These are phyloP conservation scores for Eptatretus atami DNA, from an alignment of 2,797 vertebrate species.

Conservation along the genomic window DNA sequence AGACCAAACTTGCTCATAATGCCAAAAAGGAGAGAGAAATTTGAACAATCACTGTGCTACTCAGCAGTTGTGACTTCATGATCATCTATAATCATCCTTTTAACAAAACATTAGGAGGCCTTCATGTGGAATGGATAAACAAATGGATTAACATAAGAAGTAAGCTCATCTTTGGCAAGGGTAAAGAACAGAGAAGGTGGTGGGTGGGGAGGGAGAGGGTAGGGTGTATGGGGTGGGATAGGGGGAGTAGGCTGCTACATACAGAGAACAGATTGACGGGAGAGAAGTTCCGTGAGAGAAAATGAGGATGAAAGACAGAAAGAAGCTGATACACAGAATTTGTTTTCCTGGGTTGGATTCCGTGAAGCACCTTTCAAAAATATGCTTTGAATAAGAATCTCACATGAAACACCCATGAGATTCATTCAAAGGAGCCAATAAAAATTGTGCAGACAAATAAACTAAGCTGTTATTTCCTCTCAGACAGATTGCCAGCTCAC, in stretches of 20 bases:
- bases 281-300: no score
- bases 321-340: no score
- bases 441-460: no score
- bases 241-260: not conserved
- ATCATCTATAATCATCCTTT: not conserved
- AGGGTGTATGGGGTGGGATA: not conserved
- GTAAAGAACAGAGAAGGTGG: not conserved
- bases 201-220: not conserved
- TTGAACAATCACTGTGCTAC: not conserved
- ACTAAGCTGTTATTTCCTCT: no score
- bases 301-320: no score
- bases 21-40: not conserved
- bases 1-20: not conserved
- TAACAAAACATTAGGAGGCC: not conserved
- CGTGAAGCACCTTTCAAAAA: no score
- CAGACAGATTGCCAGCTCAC: no score
- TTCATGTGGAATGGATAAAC: not conserved
- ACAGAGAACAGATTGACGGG: no score
- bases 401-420: no score
- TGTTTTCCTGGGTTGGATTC: no score
- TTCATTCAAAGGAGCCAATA: no score
- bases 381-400: no score
- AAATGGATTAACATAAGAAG: not conserved
- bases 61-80: not conserved
- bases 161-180: slow-evolving; percentile 1